These are phyloP conservation scores for Dicranocentrus wangi DNA, from an alignment of 2,888 invertebrate genomes.

Conservation along the genomic window DNA sequence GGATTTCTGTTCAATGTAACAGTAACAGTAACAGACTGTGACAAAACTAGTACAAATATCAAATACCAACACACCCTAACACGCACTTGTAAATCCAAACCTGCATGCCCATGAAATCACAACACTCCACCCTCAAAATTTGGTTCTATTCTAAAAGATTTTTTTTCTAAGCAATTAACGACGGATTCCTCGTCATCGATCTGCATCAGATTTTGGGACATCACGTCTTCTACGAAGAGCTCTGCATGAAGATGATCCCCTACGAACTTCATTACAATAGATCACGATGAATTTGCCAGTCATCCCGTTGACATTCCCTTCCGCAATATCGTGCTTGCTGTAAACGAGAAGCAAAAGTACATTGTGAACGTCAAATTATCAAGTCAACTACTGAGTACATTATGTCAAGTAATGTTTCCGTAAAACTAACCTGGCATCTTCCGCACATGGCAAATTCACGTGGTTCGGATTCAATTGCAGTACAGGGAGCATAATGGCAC, in stretches of 20 bases:
- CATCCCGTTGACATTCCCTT: constrained; percentile 70
- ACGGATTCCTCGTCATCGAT: constrained; percentile 58
- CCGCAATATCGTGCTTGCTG: constrained; percentile 72
- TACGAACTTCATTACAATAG: constrained; percentile 70
- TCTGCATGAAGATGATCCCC: constrained; percentile 61
- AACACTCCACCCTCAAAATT: constrained; percentile 1
- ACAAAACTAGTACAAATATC: background rate
- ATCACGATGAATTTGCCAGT: constrained; percentile 71
- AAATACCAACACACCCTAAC: background rate
- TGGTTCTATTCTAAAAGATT: constrained; percentile 18
- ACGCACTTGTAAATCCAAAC: background rate
- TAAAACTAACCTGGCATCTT: constrained; percentile 75
- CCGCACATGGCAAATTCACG: constrained; percentile 77
- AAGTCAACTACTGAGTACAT: background rate
- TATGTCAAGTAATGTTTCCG: background rate
- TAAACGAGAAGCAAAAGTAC: constrained; percentile 25
- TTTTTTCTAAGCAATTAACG: constrained; percentile 14
- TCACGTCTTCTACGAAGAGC: constrained; percentile 55
- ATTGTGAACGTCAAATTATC: background rate
- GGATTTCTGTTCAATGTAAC: background rate
- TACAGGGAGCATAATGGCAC: constrained; percentile 77
- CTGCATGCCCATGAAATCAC: constrained; percentile 7
- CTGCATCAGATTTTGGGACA: constrained; percentile 50
- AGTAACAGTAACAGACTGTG: constrained; percentile 23
- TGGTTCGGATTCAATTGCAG: constrained; percentile 76